Evolutionary conservation across 2,888 invertebrate genomes (phyloP).

Genomic region (Ectemnius lituratus): DNA sequence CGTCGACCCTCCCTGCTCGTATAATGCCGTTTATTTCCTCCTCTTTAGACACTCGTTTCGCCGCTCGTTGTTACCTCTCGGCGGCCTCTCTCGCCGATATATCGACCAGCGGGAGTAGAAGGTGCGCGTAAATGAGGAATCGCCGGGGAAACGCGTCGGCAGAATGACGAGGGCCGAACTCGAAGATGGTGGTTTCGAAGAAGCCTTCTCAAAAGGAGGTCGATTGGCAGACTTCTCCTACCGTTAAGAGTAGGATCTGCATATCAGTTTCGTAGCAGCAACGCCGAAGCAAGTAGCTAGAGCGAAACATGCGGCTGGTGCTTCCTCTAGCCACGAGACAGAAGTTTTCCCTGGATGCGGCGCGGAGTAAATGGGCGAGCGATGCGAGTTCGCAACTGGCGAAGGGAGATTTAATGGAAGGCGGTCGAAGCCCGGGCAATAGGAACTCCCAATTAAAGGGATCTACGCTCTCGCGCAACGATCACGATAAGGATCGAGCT

Average conservation of each 20-base stretch:
- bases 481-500: slow-evolving; percentile 51
- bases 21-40: background rate
- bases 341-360: slow-evolving; percentile 24
- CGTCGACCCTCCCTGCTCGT: background rate
- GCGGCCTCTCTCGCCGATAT: too few species aligned
- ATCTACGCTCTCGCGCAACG: slow-evolving; percentile 41
- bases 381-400: slow-evolving; percentile 17
- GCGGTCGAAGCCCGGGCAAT: slow-evolving; percentile 26
- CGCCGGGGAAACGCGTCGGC: too few species aligned
- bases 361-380: slow-evolving; percentile 15
- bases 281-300: background rate
- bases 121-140: too few species aligned
- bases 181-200: too few species aligned
- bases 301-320: slow-evolving; percentile 1
- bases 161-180: too few species aligned
- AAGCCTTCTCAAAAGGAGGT: too few species aligned
- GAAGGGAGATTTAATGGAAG: slow-evolving; percentile 45
- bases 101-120: too few species aligned
- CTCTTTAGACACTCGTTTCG: too few species aligned
- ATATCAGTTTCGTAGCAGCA: background rate
- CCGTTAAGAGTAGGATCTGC: background rate
- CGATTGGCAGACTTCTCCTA: background rate
- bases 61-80: too few species aligned
- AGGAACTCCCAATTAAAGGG: slow-evolving; percentile 51
- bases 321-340: slow-evolving; percentile 16